These are phyloP conservation scores for Chaenodraco wilsoni DNA, from an alignment of 2,797 vertebrate species.

Conservation along the genomic window DNA sequence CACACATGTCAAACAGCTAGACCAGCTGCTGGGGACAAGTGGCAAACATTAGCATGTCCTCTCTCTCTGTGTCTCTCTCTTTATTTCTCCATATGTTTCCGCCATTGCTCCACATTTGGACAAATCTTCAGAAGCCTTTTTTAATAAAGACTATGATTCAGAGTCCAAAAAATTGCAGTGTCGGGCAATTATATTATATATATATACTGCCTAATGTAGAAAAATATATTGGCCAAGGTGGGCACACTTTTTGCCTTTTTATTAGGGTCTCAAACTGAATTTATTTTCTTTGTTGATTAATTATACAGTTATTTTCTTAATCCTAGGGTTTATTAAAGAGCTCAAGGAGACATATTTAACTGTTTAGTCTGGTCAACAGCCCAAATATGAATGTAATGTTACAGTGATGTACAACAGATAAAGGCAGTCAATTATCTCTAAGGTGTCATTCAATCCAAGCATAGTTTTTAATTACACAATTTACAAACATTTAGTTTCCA, in stretches of 20 bases:
- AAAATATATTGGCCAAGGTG: not conserved
- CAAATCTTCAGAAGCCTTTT: conserved; percentile 52
- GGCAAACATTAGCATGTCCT: conserved; percentile 91
- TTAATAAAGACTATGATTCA: not conserved
- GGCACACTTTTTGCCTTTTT: conserved; percentile 1
- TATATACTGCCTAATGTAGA: conserved; percentile 12
- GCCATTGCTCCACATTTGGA: conserved; percentile 59
- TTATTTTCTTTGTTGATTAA: conserved; percentile 4
- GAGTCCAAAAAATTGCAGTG: conserved; percentile 21
- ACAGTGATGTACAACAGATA: not conserved
- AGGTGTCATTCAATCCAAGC: too few relatives aligned
- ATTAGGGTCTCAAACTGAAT: not conserved
- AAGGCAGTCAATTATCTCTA: not conserved
- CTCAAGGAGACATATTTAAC: not conserved
- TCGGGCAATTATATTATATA: conserved; percentile 16
- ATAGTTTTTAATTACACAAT: too few relatives aligned
- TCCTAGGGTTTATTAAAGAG: not conserved
- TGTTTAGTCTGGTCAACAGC: not conserved
- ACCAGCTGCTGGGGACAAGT: conserved; percentile 91
- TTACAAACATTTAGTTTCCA: too few relatives aligned
- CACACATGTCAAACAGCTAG: conserved; percentile 93
- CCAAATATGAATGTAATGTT: not conserved
- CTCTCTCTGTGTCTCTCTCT: conserved; percentile 23
- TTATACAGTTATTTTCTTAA: conserved; percentile 1
- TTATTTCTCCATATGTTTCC: conserved; percentile 57